Evolutionary conservation across 2,113 vertebrate species (phyloP).

Genomic region (Chunga burmeisteri): DNA sequence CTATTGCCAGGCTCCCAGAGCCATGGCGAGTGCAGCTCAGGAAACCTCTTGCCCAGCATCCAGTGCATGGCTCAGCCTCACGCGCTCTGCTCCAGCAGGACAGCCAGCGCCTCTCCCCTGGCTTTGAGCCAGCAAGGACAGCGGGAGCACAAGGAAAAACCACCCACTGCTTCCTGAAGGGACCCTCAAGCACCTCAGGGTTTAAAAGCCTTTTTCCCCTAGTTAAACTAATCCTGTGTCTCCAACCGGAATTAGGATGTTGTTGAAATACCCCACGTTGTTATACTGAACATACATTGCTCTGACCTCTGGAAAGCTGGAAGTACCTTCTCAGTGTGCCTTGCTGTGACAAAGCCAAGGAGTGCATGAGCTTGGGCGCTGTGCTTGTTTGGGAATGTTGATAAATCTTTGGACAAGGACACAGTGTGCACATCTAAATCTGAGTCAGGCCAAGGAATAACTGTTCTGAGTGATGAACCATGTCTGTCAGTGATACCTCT

Average conservation of each 20-base stretch:
- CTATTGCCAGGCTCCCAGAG: background rate
- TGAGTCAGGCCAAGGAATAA: background rate
- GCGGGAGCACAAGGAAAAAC: background rate
- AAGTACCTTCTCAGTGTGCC: background rate
- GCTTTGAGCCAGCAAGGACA: background rate
- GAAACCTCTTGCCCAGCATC: background rate
- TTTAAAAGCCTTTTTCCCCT: background rate
- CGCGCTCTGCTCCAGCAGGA: background rate
- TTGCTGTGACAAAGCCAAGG: background rate
- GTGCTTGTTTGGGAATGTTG: background rate
- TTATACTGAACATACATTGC: background rate
- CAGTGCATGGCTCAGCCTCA: background rate
- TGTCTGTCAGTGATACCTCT: background rate
- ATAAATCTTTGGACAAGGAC: background rate
- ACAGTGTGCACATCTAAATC: background rate
- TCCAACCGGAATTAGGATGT: background rate
- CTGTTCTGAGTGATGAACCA: background rate
- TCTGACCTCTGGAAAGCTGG: background rate
- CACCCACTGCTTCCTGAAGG: accelerated
- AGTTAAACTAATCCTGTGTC: background rate
- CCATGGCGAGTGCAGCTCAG: background rate
- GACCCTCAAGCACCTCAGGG: background rate
- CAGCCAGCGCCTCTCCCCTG: background rate
- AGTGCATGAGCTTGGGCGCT: background rate
- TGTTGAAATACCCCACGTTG: background rate